Conservation (phyloP, 2,797 vertebrate genomes). For the Centroberyx gerrardi region DNA sequence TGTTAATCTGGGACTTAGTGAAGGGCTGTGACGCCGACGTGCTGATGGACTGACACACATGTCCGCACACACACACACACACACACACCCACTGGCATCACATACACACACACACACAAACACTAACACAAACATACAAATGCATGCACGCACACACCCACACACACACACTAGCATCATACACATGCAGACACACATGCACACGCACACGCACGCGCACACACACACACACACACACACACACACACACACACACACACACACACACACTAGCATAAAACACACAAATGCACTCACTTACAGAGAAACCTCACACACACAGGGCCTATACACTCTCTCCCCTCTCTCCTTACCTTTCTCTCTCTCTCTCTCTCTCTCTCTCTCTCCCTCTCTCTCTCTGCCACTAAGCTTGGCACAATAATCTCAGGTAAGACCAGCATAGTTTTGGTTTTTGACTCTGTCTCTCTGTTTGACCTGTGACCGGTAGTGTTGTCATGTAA, state of each 20-base stretch:
- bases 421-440: slow-evolving; percentile 53
- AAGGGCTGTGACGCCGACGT: slow-evolving; percentile 84
- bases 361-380: slow-evolving; percentile 1
- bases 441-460: slow-evolving; percentile 1
- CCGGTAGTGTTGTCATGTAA: slow-evolving; percentile 29
- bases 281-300: neutral
- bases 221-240: slow-evolving; percentile 39
- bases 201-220: slow-evolving; percentile 15
- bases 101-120: slow-evolving; percentile 35
- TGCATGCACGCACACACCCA: neutral
- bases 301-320: neutral
- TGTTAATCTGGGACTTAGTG: slow-evolving; percentile 88
- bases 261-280: neutral
- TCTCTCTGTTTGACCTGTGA: slow-evolving; percentile 45
- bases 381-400: slow-evolving; percentile 12
- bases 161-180: neutral
- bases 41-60: slow-evolving; percentile 80
- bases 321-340: neutral
- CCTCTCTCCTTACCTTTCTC: neutral
- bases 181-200: slow-evolving; percentile 10
- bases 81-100: slow-evolving; percentile 45
- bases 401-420: slow-evolving; percentile 54
- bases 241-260: neutral
- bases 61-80: slow-evolving; percentile 28
- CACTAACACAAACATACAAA: slow-evolving; percentile 29